phyloP scores from a whole-genome alignment of 2,888 invertebrate genomes.

The Cosmia trapezina region DNA sequence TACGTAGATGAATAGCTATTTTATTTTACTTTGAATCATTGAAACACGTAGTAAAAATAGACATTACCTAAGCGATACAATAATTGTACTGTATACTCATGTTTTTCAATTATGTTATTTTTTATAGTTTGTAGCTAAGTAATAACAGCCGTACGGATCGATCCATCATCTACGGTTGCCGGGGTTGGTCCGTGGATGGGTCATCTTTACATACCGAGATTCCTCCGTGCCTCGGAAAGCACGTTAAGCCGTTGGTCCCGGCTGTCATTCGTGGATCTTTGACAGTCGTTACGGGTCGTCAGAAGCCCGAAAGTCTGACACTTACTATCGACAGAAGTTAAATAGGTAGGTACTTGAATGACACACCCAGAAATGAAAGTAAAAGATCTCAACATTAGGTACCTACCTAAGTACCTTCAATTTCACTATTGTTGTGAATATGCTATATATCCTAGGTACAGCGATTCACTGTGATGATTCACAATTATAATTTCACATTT shows the following conservation, averaged over 20 bases:
- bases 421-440: slow-evolving; percentile 7
- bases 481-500: slow-evolving; percentile 1
- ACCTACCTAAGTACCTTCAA: background rate
- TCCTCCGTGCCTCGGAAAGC: too few relatives aligned
- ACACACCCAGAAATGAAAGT: background rate
- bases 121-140: too few relatives aligned
- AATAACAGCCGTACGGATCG: too few relatives aligned
- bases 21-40: slow-evolving; percentile 27
- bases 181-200: too few relatives aligned
- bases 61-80: background rate
- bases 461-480: slow-evolving; percentile 21
- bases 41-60: background rate
- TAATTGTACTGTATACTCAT: too few relatives aligned
- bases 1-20: background rate
- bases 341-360: background rate
- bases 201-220: too few relatives aligned
- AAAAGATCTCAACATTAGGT: background rate
- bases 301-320: too few relatives aligned
- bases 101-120: too few relatives aligned
- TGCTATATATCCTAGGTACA: background rate
- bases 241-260: too few relatives aligned
- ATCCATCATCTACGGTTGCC: too few relatives aligned
- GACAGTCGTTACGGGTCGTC: too few relatives aligned
- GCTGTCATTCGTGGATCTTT: too few relatives aligned
- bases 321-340: background rate